phyloP scores from a whole-genome alignment of 2,888 invertebrate species.

The Thumatha senex region DNA sequence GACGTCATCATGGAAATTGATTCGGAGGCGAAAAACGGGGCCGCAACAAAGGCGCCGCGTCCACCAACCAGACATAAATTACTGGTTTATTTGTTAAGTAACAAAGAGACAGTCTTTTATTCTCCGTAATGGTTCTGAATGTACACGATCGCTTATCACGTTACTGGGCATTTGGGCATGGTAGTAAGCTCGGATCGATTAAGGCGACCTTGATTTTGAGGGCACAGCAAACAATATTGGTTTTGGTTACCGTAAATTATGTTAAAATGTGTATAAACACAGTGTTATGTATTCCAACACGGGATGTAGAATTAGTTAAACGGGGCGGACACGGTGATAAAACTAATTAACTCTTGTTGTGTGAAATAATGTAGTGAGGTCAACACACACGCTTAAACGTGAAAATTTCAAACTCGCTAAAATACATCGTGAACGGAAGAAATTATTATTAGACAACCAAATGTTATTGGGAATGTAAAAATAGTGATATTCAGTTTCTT shows the following conservation, averaged over 20 bases:
- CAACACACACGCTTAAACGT: slow-evolving; percentile 24
- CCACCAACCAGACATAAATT: slow-evolving; percentile 68
- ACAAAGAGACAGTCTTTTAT: slow-evolving; percentile 55
- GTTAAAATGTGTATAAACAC: slow-evolving; percentile 16
- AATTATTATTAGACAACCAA: slow-evolving; percentile 24
- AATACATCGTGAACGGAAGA: slow-evolving; percentile 25
- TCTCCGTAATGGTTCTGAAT: slow-evolving; percentile 46
- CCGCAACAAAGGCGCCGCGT: slow-evolving; percentile 70
- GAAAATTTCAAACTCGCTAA: slow-evolving; percentile 28
- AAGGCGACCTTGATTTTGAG: slow-evolving; percentile 31
- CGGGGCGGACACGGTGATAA: slow-evolving; percentile 39
- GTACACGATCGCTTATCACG: slow-evolving; percentile 49
- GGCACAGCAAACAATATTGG: slow-evolving; percentile 18
- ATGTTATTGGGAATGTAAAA: slow-evolving; percentile 39
- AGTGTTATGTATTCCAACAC: slow-evolving; percentile 5
- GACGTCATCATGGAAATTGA: slow-evolving; percentile 79
- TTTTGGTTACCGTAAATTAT: slow-evolving; percentile 18
- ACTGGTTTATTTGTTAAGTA: slow-evolving; percentile 66
- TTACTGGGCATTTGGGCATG: slow-evolving; percentile 36
- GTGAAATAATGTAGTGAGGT: slow-evolving; percentile 36
- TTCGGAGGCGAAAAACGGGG: slow-evolving; percentile 76
- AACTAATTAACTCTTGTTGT: slow-evolving; percentile 42
- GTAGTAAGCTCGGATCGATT: slow-evolving; percentile 35
- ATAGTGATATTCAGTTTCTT: slow-evolving; percentile 35
- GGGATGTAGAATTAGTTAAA: slow-evolving; percentile 19